Conservation (phyloP, 2,113 vertebrate species). For the Nematolebias whitei region DNA sequence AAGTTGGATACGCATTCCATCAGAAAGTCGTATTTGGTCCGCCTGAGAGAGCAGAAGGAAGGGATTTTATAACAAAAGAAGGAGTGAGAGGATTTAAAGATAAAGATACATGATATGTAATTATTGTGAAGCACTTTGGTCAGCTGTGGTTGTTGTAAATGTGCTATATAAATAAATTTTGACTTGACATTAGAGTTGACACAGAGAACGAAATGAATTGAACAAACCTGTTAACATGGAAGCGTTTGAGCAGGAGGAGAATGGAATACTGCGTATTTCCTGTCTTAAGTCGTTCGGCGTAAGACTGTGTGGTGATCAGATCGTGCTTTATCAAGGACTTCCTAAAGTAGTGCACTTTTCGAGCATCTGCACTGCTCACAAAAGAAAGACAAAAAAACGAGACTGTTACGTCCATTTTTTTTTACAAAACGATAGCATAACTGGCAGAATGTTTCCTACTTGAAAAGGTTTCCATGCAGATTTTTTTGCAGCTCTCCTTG, state of each 20-base stretch:
- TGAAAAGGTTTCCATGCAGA: conserved; percentile 87
- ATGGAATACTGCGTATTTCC: conserved; percentile 91
- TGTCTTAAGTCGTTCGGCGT: conserved; percentile 80
- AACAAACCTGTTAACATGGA: conserved; percentile 89
- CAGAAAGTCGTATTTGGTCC: conserved; percentile 91
- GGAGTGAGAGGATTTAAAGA: background rate
- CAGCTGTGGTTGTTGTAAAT: too few relatives aligned
- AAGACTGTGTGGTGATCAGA: conserved; percentile 91
- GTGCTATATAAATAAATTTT: too few relatives aligned
- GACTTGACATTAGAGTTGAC: too few relatives aligned
- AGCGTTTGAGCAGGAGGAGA: conserved; percentile 90
- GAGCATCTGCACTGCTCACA: conserved; percentile 86
- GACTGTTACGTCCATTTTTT: rapidly evolving
- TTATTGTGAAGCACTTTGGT: too few relatives aligned
- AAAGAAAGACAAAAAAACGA: conserved; percentile 5
- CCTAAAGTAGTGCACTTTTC: conserved; percentile 94
- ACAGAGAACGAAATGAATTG: background rate
- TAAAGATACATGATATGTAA: too few relatives aligned
- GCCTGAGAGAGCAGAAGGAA: conserved; percentile 73
- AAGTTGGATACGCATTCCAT: conserved; percentile 88
- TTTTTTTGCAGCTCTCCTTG: conserved; percentile 96
- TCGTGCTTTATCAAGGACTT: conserved; percentile 86
- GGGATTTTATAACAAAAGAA: background rate
- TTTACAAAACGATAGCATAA: background rate
- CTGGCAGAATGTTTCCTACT: conserved; percentile 72